Conservation (phyloP, 2,797 vertebrate species). For the Lithobates pipiens region DNA sequence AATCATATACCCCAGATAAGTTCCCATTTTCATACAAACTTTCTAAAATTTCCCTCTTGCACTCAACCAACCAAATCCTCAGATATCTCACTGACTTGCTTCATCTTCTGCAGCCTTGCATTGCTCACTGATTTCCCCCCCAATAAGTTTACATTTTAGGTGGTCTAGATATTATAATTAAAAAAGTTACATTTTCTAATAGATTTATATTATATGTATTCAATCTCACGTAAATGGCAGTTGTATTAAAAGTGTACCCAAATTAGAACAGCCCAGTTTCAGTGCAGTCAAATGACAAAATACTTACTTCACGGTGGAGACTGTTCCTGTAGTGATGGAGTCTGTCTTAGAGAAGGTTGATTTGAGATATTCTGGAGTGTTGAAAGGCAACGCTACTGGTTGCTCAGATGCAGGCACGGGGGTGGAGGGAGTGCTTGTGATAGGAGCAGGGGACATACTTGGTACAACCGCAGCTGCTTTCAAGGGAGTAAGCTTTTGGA, state of each 20-base stretch:
- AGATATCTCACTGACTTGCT: background rate
- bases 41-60: background rate
- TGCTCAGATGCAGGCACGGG: slow-evolving; percentile 83
- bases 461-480: slow-evolving; percentile 82
- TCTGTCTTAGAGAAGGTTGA: slow-evolving; percentile 98
- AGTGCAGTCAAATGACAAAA: background rate
- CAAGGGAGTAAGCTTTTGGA: slow-evolving; percentile 90
- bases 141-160: background rate
- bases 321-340: slow-evolving; percentile 98
- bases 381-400: slow-evolving; percentile 87
- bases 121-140: too few relatives aligned
- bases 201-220: background rate
- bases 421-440: slow-evolving; percentile 79
- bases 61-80: background rate
- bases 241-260: background rate
- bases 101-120: background rate
- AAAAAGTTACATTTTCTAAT: background rate
- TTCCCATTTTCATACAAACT: slow-evolving; percentile 8
- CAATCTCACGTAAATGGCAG: background rate
- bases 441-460: slow-evolving; percentile 83
- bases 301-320: slow-evolving; percentile 98
- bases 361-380: slow-evolving; percentile 91
- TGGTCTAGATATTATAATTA: background rate
- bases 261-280: background rate
- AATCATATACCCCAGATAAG: background rate